These are phyloP conservation scores for Drosophila meridiana DNA, from an alignment of 2,888 invertebrate species.

Conservation along the genomic window DNA sequence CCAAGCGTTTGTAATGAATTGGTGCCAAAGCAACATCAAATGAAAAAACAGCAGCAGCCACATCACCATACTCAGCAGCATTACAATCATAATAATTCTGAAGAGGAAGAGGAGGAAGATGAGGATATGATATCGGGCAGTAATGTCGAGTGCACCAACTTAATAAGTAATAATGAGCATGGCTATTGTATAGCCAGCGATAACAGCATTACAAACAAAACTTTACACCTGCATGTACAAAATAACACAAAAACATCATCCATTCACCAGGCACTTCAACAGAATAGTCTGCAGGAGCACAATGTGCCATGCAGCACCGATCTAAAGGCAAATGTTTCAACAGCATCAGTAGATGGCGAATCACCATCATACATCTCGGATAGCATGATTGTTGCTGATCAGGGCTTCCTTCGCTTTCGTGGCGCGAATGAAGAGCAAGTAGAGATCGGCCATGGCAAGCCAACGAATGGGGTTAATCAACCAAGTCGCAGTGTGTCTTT, in stretches of 20 bases:
- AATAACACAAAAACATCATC: constrained; percentile 30
- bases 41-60: constrained; percentile 54
- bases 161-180: constrained; percentile 75
- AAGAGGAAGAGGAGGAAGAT: constrained; percentile 60
- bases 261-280: constrained; percentile 7
- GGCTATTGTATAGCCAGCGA: constrained; percentile 44
- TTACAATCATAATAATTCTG: constrained; percentile 77
- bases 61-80: constrained; percentile 44
- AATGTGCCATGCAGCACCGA: constrained; percentile 16
- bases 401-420: constrained; percentile 93
- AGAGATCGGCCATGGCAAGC: background rate
- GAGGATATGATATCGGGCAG: constrained; percentile 79
- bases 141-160: constrained; percentile 82
- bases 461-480: constrained; percentile 62
- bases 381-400: constrained; percentile 95
- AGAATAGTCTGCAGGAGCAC: constrained; percentile 71
- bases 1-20: constrained; percentile 34
- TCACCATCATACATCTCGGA: constrained; percentile 85
- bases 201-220: constrained; percentile 33
- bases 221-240: constrained; percentile 45
- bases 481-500: constrained; percentile 46
- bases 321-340: constrained; percentile 13
- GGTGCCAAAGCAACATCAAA: constrained; percentile 46
- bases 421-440: constrained; percentile 87
- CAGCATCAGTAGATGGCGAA: constrained; percentile 49